Evolutionary conservation across 1,140 invertebrate genomes (phyloP), one percentile per base, ranked within the genome.

Genomic region (Gryllus bimaculatus): DNA sequence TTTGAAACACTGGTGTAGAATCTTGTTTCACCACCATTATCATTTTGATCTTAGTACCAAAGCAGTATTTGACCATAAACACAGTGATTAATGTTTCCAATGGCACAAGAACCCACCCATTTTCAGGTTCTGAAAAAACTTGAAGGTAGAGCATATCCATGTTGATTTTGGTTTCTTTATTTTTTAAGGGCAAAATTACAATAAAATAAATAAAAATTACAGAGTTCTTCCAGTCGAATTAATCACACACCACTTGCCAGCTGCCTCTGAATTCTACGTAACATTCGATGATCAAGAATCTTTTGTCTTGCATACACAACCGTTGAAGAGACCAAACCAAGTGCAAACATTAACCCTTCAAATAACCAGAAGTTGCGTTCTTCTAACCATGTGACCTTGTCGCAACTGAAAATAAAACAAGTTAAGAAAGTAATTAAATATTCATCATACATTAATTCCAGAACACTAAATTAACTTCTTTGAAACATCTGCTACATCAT

Each of bases 361-460:
- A 97, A 97, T 83, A 93, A 91, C 90, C 95, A 95, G 86, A 94
- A 97, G 74, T 91, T 89, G 79, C 89, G 86, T 84, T 94, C 92
- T 83, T 94, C 93, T 48, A 94, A 87, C 86, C 91, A 93, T 20
- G 88, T 90, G 18, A 92, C 90, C 81, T 86, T 88, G 81, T 92
- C 91, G 83, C 91, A 93, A 83, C 91, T 89, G 82, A 81, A 79
- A 77, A 75, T 26, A 12, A 73, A 39, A 54, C 76, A 77, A 12
- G 8, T 15, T 77, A 18, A 77, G 3, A 78, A n/a, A 15, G 20
- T 54, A 8, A 8, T 54, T 26, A 78, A 39, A 74, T 73, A 47
- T 15, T 48, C 47, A 13, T 13, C 49, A 78, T 21, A 48, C 7
- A 49, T 21, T 15, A 66, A 54, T 39, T 21, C 12, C 47, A 47